A percentile compares a stretch with the other conserved stretches of the same genome.
phyloP scores from a whole-genome alignment of 2,888 invertebrate species.

The Lysandra bellargus region DNA sequence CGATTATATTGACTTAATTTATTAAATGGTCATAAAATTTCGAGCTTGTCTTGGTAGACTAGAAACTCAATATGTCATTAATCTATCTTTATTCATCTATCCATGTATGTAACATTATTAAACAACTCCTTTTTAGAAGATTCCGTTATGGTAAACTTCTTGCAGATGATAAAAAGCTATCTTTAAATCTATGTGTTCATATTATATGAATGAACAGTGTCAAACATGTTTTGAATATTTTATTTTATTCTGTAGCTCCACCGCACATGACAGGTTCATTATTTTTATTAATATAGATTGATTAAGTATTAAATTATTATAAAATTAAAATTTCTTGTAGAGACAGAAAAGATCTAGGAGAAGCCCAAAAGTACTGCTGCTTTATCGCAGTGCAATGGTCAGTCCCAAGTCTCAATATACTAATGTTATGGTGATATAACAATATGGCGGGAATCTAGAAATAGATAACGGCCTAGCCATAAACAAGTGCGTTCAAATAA shows the following conservation, averaged over 20 bases:
- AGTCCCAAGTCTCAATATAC: slow-evolving; percentile 54
- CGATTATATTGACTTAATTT: not conserved
- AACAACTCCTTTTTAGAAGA: not conserved
- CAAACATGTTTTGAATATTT: not conserved
- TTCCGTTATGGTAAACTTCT: slow-evolving; percentile 56
- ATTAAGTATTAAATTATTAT: not conserved
- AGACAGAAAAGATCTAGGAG: not conserved
- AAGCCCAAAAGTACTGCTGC: not conserved
- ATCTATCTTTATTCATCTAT: not conserved
- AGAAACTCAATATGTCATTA: not conserved
- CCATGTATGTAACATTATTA: slow-evolving; percentile 21
- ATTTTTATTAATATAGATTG: too few species aligned
- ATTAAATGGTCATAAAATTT: not conserved
- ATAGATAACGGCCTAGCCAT: slow-evolving; percentile 38
- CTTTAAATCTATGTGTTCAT: slow-evolving; percentile 1
- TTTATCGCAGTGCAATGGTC: slow-evolving; percentile 38
- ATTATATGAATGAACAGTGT: slow-evolving; percentile 33
- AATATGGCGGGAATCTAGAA: slow-evolving; percentile 46
- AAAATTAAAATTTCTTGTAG: not conserved
- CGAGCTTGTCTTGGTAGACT: not conserved
- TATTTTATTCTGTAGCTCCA: not conserved
- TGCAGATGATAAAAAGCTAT: slow-evolving; percentile 46
- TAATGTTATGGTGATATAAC: slow-evolving; percentile 58
- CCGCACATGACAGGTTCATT: not conserved
- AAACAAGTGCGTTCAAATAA: slow-evolving; percentile 39